Base-by-base conservation (phyloP, 2,888 invertebrate genomes). In the Oligia fasciuncula region DNA sequence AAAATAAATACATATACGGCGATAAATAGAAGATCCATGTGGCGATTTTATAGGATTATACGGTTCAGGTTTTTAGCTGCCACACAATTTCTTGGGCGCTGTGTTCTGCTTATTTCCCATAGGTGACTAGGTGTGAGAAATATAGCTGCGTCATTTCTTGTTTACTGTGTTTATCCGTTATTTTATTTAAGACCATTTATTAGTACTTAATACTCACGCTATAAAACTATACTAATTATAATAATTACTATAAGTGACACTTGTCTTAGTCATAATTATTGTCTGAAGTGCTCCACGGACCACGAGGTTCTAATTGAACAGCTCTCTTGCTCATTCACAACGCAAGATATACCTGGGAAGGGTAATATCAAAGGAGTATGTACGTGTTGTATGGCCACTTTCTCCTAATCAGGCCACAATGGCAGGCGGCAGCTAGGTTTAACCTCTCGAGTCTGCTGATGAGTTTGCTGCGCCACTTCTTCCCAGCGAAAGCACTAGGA, bases 141-240 rank as follows among this genome's bases (percentile, higher is more conserved):
- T 54, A 62, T 73, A 80, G 8, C 62, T 73, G 46, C 66, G 76
- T 68, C 60, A 70, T 69, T 65, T 23, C 49, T 83, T 69, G 60
- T 69, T 68, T 46, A 82, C 51, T 46, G n/a, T 35, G 43, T 51
- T 54, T 51, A 70, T 54, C 57, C 54, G 74, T 51, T 74, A 63
- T 75, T 62, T 40, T 72, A 63, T 75, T 62, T 43, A 43, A 29
- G 57, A 35, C 29, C 54, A 60, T 54, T 43, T 54, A 66, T 35
- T 29, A 63, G 14, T 49, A 51, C 43, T 23, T 49, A 35, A 35
- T 23, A 68, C 49, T 80, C 29, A 35, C 40, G 65, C 8, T 74
- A 40, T 46, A 66, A 76, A 71, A 81, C 23, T 60, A 66, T 46
- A 51, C 49, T 62, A 54, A 80, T 62, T 35, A 62, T 43, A 9